phyloP scores from a whole-genome alignment of 2,888 invertebrate genomes.

The Helobdella robusta region DNA sequence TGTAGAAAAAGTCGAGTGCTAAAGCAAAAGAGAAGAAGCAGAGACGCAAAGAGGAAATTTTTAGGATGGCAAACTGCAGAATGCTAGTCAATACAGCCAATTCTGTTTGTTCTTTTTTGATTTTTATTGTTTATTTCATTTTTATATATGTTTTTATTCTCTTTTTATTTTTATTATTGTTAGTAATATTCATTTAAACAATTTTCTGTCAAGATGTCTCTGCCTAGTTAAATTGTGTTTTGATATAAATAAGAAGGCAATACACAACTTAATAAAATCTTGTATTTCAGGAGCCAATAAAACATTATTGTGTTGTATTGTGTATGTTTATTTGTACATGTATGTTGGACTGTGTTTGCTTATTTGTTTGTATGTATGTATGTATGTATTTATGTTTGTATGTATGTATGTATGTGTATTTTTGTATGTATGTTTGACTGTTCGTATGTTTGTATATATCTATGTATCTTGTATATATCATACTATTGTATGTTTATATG shows the following conservation, averaged over 20 bases:
- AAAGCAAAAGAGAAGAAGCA: conserved; percentile 33
- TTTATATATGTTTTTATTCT: not conserved
- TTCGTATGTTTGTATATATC: no score
- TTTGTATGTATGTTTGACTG: conserved; percentile 12
- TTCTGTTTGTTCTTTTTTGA: not conserved
- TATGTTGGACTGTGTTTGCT: not conserved
- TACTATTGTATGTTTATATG: not conserved
- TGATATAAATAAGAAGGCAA: no score
- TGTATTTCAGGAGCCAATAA: no score
- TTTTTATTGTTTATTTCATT: not conserved
- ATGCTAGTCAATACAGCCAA: conserved; percentile 5
- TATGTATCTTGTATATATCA: conserved; percentile 1
- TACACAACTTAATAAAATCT: no score
- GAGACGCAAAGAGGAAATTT: conserved; percentile 30
- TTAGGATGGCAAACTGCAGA: not conserved
- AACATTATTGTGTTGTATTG: no score
- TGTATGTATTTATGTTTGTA: conserved; percentile 10
- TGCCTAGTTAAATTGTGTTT: no score
- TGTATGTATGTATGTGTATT: conserved; percentile 7
- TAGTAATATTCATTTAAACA: no score
- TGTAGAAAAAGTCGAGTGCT: conserved; percentile 32
- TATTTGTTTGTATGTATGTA: conserved; percentile 10
- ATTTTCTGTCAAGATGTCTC: not conserved
- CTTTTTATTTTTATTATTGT: not conserved
- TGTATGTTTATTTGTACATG: no score